Conservation (phyloP, 2,888 invertebrate species). For the Drosophila putrida region DNA sequence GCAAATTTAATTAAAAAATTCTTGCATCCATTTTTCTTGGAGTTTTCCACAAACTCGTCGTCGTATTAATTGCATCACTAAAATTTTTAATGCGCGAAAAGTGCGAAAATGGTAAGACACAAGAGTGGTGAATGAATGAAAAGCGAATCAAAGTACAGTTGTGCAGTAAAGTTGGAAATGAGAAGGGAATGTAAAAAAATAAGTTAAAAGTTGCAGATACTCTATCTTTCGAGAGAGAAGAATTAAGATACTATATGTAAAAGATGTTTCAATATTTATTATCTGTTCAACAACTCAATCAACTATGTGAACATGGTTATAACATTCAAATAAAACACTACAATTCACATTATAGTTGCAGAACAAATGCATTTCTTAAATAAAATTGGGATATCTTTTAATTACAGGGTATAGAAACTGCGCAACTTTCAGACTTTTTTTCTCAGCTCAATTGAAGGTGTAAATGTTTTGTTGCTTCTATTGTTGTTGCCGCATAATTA, state of each 20-base stretch:
- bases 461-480: slow-evolving; percentile 57
- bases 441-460: slow-evolving; percentile 66
- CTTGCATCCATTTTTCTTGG: slow-evolving; percentile 69
- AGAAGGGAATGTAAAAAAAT: neutral
- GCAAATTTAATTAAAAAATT: slow-evolving; percentile 78
- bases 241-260: no score
- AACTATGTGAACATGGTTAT: no score
- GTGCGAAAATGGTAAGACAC: slow-evolving; percentile 75
- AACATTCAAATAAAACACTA: no score
- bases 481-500: slow-evolving; percentile 57
- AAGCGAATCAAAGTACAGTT: slow-evolving; percentile 66
- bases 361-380: no score
- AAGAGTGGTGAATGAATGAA: slow-evolving; percentile 36
- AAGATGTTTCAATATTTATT: no score
- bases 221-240: no score
- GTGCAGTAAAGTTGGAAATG: slow-evolving; percentile 30
- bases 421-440: slow-evolving; percentile 23
- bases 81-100: slow-evolving; percentile 75
- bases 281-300: no score
- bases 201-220: neutral
- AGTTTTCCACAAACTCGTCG: slow-evolving; percentile 27
- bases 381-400: no score
- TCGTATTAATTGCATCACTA: slow-evolving; percentile 79
- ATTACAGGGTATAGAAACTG: slow-evolving; percentile 17
- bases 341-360: no score